Base-by-base conservation (phyloP, 1,140 invertebrate species). In the Manduca sexta region DNA sequence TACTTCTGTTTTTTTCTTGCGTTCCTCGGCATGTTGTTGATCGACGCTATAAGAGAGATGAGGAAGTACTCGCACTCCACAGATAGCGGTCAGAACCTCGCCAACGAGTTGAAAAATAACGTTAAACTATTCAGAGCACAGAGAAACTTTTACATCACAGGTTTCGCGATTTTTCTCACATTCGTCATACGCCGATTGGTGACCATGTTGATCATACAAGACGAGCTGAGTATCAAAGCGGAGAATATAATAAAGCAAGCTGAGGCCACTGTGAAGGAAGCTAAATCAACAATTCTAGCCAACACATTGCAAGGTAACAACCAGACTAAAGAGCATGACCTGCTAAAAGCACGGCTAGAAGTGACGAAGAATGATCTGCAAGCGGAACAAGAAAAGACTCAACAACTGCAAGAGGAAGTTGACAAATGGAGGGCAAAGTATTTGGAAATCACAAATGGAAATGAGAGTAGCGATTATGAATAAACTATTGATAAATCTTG, bases 111-210 rank as follows among this genome's bases (percentile, higher is more conserved):
- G 72, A 86, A 86, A 62, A 61, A 57, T 3, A 73, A 64, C 49
- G 69, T 85, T 0, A 84, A 81, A 52, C 51, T 86, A 15, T 85
- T 86, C 45, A 49, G 84, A 58, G 74, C 84, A n/a, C 84, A 86
- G 49, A 68, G 84, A 56, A 86, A 86, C 49, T 85, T 85, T 42
- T 86, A 86, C 42, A 83, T 86, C 11, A 86, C 82, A 31, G 69
- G 80, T 30, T 86, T 86, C 62, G 56, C 77, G 3, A 82, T 86
- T 50, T 86, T 84, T 53, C 56, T 86, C n/a, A 62, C 79, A 15
- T 85, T 84, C 60, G 79, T 86, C 10, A 83, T 86, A 16, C 73
- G 70, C 33, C 58, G 82, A 18, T 60, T 86, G 4, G 53, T 83
- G 7, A 67, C 45, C 17, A 85, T 86, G 80, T 60, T 86, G n/a